Conservation (phyloP, 2,113 vertebrate genomes). For the Crotalus viridis region DNA sequence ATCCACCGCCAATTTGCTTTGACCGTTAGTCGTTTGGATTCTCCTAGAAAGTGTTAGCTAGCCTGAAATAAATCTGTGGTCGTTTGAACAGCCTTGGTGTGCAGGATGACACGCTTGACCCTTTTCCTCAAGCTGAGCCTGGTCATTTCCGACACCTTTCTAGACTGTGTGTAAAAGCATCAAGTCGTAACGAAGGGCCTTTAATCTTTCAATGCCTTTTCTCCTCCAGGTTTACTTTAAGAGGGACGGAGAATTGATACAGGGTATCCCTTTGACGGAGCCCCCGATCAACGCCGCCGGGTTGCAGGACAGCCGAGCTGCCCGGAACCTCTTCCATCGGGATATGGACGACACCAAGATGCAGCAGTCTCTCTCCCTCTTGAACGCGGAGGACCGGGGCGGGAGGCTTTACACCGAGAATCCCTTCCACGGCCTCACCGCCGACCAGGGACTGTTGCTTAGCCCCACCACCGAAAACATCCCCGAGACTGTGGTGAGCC, state of each 20-base stretch:
- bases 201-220: not conserved
- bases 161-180: not conserved
- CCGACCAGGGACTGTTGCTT: slow-evolving; percentile 64
- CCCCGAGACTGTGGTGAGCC: slow-evolving; percentile 90
- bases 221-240: slow-evolving; percentile 87
- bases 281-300: slow-evolving; percentile 60
- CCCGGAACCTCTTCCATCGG: slow-evolving; percentile 74
- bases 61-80: no score
- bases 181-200: not conserved
- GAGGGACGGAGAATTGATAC: slow-evolving; percentile 84
- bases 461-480: slow-evolving; percentile 78
- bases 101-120: no score
- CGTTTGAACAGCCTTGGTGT: no score
- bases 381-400: slow-evolving; percentile 62
- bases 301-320: slow-evolving; percentile 58
- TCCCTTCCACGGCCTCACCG: slow-evolving; percentile 65
- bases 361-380: slow-evolving; percentile 78
- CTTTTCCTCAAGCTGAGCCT: no score
- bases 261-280: slow-evolving; percentile 79
- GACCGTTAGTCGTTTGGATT: no score
- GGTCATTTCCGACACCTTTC: not conserved
- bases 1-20: no score
- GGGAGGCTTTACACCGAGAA: slow-evolving; percentile 73
- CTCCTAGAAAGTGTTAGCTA: no score
- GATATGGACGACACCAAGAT: slow-evolving; percentile 88